Evolutionary conservation across 2,888 invertebrate genomes (phyloP), one percentile per base, ranked within the genome.

Genomic region (Yponomeuta evonymella): DNA sequence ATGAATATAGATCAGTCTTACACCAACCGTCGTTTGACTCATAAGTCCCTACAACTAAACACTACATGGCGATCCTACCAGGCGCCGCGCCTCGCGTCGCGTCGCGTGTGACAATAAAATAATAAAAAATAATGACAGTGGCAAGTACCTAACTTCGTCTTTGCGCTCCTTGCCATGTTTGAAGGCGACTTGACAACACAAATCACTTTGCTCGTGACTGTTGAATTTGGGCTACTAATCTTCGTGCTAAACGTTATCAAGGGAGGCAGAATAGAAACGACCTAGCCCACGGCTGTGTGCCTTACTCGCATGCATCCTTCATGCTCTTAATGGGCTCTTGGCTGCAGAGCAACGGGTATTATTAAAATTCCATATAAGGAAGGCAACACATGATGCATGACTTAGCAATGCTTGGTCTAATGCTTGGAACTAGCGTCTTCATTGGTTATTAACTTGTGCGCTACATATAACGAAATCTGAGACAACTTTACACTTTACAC

Each of bases 351-450:
- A 71, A 76, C 68, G 73, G 73, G 78, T 75, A 78, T 80, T 82
- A 82, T 83, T 82, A 82, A 83, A 82, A 82, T 81, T 79, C 79
- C 78, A 81, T 83, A 79, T 83, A 80, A 76, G 51, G 51, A 58
- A 9, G 51, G 51, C 15, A 15, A 51, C 51, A 58, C 51, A 58
- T 58, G 51, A 58, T 58, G 51, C 51, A 58, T 58, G 51, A 58
- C 51, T 58, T 58, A 15, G 51, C 15, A 2, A 58, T 58, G 51
- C 15, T 12, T 58, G 51, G 15, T 58, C 51, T 12, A 58, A 12
- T 58, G 51, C 51, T 58, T 58, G 0, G 15, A 58, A 58, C 51
- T 58, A 58, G 51, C 51, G 51, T 58, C 15, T 12, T 58, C 1
- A 58, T 58, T 58, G 15, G 43, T 8, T 43, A 6, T 43, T 43